Conservation (phyloP, 2,113 vertebrate genomes). For the Mellivora capensis region DNA sequence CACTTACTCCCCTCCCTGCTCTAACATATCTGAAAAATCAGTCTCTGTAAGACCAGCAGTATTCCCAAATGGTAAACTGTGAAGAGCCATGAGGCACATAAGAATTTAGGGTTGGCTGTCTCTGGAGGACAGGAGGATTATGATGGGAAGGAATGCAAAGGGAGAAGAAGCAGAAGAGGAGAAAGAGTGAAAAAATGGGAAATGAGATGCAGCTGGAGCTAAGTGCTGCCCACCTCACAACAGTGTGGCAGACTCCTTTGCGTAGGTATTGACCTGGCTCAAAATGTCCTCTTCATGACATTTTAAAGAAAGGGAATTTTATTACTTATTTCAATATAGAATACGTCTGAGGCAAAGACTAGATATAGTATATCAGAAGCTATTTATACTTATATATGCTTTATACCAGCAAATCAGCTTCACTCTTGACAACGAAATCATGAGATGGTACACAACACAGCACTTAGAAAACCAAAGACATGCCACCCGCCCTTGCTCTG, state of each 20-base stretch:
- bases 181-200: background rate
- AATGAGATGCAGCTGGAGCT: background rate
- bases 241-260: accelerated
- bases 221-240: background rate
- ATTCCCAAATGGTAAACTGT: background rate
- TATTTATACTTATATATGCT: background rate
- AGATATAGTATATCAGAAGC: background rate
- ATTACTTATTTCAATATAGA: background rate
- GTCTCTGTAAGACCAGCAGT: background rate
- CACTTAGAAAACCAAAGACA: background rate
- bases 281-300: background rate
- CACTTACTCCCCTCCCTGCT: background rate
- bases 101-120: background rate
- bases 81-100: background rate
- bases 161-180: background rate
- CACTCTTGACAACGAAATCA: background rate
- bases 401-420: background rate
- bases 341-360: background rate
- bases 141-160: accelerated
- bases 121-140: background rate
- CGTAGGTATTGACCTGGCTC: background rate
- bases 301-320: background rate
- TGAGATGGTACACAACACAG: background rate
- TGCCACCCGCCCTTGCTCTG: background rate
- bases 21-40: background rate